A percentile compares a stretch with the other conserved stretches of the same genome.
Evolutionary conservation across 2,888 invertebrate genomes (phyloP).

Genomic region (Iselma pallidipennis): DNA sequence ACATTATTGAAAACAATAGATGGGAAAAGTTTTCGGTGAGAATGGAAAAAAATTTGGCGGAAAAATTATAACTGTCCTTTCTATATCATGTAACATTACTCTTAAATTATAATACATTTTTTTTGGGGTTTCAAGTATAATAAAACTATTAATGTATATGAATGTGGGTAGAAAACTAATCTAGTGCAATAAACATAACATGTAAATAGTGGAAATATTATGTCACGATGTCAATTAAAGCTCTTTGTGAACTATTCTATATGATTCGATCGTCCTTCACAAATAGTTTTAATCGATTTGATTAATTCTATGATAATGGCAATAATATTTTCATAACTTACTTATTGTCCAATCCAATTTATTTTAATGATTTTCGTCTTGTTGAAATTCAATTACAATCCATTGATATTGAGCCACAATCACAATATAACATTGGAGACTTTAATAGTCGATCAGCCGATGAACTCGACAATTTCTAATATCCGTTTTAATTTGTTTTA

Average conservation of each 20-base stretch:
- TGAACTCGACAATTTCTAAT: constrained; percentile 11
- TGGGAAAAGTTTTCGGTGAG: neutral
- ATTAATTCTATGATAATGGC: neutral
- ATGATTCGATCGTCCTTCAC: neutral
- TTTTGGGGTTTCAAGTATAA: neutral
- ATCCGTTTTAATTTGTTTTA: constrained; percentile 7
- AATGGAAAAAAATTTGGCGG: no score
- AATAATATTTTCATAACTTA: neutral
- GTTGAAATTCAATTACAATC: neutral
- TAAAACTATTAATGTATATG: neutral
- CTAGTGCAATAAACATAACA: neutral
- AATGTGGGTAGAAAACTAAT: neutral
- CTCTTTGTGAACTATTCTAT: constrained; percentile 1
- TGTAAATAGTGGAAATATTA: constrained; percentile 4
- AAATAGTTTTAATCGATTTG: constrained; percentile 1
- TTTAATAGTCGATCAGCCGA: constrained; percentile 19
- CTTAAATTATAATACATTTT: neutral
- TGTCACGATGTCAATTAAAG: constrained; percentile 7
- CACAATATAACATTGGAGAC: neutral
- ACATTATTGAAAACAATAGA: neutral
- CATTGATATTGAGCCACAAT: neutral
- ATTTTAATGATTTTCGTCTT: neutral
- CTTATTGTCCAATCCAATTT: neutral
- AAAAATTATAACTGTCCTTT: neutral
- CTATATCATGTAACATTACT: neutral